Evolutionary conservation across 2,888 invertebrate genomes (phyloP), one percentile per base, ranked within the genome.

Genomic region (Empis stercorea): DNA sequence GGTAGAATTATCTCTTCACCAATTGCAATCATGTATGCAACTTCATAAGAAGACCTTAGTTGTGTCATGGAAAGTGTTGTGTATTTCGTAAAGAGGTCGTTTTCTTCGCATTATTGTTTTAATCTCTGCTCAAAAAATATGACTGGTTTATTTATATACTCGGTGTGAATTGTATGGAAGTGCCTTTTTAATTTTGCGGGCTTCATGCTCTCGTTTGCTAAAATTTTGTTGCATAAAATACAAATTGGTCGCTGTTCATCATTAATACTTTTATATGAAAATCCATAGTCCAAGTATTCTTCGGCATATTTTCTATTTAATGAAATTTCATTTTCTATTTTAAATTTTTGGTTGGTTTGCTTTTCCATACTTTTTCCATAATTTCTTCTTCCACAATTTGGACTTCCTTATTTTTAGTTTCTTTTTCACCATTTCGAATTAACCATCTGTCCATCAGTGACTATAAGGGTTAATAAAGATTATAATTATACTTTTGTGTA

Each of bases 1-100:
- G 46, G 46, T 42, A 36, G 27, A 36, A 46, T 14, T 36, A 46
- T 30, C 15, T 46, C 34, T 42, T 46, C 46, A 34, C 36, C 42
- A 37, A 46, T 46, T 32, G 32, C 20, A 20, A 20, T 20, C 20
- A 20, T 5, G 20, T 27, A 27, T 27, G 5, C 23, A 7, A 27
- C 23, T 27, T 27, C 23, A 27, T 27, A 27, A 27, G 23, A 32
- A 32, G 32, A 13, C 32, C 32, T 32, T 13, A 32, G n/a, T 32
- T 32, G 32, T 32, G 7, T 32, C 32, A 32, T 32, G 32, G 32
- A 32, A n/a, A 32, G 13, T 32, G 32, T 32, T 4, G 32, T 32
- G n/a, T 32, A 32, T 32, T 32, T 32, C 32, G 32, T 32, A 32
- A 30, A 30, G 30, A 32, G 13, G 2, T 32, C n/a, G 13, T 32